Conservation (phyloP, 2,113 vertebrate genomes). For the Misgurnus mizolepis region DNA sequence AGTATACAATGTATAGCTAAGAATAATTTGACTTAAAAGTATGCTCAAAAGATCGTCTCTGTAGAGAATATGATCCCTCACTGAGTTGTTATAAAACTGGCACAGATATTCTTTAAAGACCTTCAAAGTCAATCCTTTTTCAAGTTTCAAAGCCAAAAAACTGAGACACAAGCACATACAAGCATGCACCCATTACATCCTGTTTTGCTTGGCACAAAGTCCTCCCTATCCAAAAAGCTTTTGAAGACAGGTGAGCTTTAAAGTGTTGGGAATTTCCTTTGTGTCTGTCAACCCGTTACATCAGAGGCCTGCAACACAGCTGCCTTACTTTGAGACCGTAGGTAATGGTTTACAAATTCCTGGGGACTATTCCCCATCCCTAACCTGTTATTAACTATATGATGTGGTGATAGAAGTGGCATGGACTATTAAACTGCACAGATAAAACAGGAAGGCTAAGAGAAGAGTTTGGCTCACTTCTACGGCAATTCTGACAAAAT, state of each 20-base stretch:
- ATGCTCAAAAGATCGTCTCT: background rate
- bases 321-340: slow-evolving; percentile 24
- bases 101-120: background rate
- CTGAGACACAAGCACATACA: slow-evolving; percentile 31
- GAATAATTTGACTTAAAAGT: background rate
- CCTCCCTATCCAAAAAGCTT: slow-evolving; percentile 62
- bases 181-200: slow-evolving; percentile 60
- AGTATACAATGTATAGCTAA: background rate
- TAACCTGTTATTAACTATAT: slow-evolving; percentile 64
- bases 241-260: slow-evolving; percentile 71
- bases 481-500: slow-evolving; percentile 26
- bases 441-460: slow-evolving; percentile 39
- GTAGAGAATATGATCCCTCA: background rate
- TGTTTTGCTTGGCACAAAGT: slow-evolving; percentile 72
- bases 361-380: slow-evolving; percentile 51
- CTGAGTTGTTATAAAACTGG: background rate
- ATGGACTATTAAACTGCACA: slow-evolving; percentile 63
- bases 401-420: slow-evolving; percentile 54
- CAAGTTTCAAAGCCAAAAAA: background rate
- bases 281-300: slow-evolving; percentile 32
- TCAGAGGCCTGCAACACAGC: slow-evolving; percentile 8
- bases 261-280: slow-evolving; percentile 55
- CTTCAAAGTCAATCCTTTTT: slow-evolving; percentile 5
- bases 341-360: slow-evolving; percentile 71
- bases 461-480: slow-evolving; percentile 40